These are phyloP conservation scores for Apis dorsata DNA, from an alignment of 1,140 invertebrate genomes.

Conservation along the genomic window DNA sequence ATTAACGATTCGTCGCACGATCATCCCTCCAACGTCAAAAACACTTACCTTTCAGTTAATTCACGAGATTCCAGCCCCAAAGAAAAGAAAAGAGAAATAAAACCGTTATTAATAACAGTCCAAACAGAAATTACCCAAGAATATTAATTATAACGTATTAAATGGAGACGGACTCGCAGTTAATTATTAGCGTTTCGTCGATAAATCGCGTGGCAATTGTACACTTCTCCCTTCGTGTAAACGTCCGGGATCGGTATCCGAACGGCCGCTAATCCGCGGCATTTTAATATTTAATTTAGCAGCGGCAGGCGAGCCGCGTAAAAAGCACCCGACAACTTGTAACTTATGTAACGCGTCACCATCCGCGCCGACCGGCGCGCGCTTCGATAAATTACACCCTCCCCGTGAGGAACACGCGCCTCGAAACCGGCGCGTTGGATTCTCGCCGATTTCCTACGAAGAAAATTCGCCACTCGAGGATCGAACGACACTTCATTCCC, in stretches of 20 bases:
- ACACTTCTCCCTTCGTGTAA: constrained; percentile 21
- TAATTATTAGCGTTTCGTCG: constrained; percentile 54
- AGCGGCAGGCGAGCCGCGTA: constrained; percentile 12
- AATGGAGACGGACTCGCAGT: constrained; percentile 18
- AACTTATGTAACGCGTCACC: constrained; percentile 55
- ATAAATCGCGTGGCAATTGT: constrained; percentile 43
- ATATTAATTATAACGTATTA: constrained; percentile 35
- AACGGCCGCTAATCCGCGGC: constrained; percentile 25
- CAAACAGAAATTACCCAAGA: not conserved
- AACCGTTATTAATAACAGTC: constrained; percentile 15
- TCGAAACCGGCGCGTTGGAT: constrained; percentile 10
- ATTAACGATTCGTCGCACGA: no score
- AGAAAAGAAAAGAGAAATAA: not conserved
- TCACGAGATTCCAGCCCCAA: not conserved
- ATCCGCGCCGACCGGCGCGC: constrained; percentile 16
- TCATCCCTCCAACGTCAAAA: not conserved
- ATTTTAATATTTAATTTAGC: constrained; percentile 63
- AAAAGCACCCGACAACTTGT: constrained; percentile 44
- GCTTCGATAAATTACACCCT: constrained; percentile 60
- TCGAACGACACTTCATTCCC: constrained; percentile 19
- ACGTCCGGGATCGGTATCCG: constrained; percentile 41
- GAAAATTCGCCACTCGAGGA: constrained; percentile 47
- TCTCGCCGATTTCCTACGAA: constrained; percentile 7
- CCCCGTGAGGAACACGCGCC: constrained; percentile 29
- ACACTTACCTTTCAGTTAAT: not conserved